Conservation (phyloP, 1,140 invertebrate genomes). For the Maniola jurtina region DNA sequence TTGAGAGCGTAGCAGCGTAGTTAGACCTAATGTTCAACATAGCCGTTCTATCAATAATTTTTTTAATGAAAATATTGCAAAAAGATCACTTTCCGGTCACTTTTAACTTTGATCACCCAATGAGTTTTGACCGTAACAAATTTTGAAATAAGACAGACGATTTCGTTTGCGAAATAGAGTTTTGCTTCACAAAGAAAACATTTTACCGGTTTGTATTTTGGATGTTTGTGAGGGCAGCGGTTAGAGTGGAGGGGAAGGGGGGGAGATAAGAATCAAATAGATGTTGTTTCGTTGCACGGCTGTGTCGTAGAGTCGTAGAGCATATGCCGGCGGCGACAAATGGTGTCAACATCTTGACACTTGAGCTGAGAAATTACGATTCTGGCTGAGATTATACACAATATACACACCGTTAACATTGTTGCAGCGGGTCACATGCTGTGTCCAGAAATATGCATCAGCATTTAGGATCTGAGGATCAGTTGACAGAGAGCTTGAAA, state of each 20-base stretch:
- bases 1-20: too few relatives aligned
- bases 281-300: slow-evolving; percentile 75
- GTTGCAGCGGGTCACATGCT: slow-evolving; percentile 30
- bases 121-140: slow-evolving; percentile 24
- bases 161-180: slow-evolving; percentile 54
- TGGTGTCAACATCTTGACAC: slow-evolving; percentile 63
- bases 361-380: slow-evolving; percentile 52
- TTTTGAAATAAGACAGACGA: slow-evolving; percentile 37
- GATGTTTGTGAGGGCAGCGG: slow-evolving; percentile 45
- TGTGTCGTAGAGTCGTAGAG: slow-evolving; percentile 51
- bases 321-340: slow-evolving; percentile 68
- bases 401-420: slow-evolving; percentile 35
- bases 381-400: slow-evolving; percentile 41
- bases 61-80: too few relatives aligned
- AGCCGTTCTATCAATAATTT: too few relatives aligned
- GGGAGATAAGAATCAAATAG: slow-evolving; percentile 77
- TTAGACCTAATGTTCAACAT: too few relatives aligned
- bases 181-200: slow-evolving; percentile 61
- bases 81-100: background rate
- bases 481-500: too few relatives aligned
- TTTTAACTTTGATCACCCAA: background rate
- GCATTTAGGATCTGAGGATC: slow-evolving; percentile 1
- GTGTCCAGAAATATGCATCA: slow-evolving; percentile 19
- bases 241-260: slow-evolving; percentile 39
- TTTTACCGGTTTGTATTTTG: slow-evolving; percentile 69